A percentile compares a stretch with the other conserved stretches of the same genome.
These are phyloP conservation scores for Hirundichthys speculiger DNA, from an alignment of 2,113 vertebrate genomes.

Conservation along the genomic window DNA sequence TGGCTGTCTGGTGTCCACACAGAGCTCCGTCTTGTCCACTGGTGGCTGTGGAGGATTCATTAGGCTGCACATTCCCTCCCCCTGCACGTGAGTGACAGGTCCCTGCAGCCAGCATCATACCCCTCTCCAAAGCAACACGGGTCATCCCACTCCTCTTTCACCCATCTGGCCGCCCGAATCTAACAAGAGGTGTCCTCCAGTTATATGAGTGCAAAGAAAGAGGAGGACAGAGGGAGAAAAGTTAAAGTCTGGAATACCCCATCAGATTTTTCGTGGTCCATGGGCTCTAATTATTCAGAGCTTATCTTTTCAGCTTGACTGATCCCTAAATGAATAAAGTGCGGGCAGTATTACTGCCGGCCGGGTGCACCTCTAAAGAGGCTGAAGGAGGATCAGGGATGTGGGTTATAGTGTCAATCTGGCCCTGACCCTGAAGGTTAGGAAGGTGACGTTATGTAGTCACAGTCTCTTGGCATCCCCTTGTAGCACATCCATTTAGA, in stretches of 20 bases:
- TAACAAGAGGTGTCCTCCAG: constrained; percentile 77
- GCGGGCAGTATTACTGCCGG: constrained; percentile 88
- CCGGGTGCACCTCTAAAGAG: constrained; percentile 87
- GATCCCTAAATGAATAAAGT: constrained; percentile 89
- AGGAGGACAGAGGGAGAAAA: constrained; percentile 59
- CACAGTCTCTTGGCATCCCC: constrained; percentile 80
- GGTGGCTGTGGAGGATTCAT: constrained; percentile 80
- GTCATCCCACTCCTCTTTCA: constrained; percentile 77
- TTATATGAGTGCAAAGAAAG: constrained; percentile 62
- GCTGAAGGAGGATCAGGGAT: constrained; percentile 81
- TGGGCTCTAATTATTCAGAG: constrained; percentile 94
- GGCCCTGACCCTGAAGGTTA: constrained; percentile 83
- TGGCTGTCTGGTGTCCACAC: constrained; percentile 76
- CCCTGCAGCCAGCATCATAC: constrained; percentile 70
- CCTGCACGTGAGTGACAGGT: constrained; percentile 76
- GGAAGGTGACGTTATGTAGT: constrained; percentile 81
- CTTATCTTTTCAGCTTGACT: constrained; percentile 91
- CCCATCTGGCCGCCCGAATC: constrained; percentile 84
- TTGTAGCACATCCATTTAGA: constrained; percentile 73
- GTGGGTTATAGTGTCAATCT: constrained; percentile 88
- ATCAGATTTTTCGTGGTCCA: constrained; percentile 87
- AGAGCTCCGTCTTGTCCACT: constrained; percentile 75
- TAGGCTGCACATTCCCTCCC: constrained; percentile 72
- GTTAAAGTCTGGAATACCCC: constrained; percentile 71
- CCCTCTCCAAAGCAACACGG: constrained; percentile 48